Base-by-base conservation (phyloP, 2,888 invertebrate genomes). In the Noctua janthina region DNA sequence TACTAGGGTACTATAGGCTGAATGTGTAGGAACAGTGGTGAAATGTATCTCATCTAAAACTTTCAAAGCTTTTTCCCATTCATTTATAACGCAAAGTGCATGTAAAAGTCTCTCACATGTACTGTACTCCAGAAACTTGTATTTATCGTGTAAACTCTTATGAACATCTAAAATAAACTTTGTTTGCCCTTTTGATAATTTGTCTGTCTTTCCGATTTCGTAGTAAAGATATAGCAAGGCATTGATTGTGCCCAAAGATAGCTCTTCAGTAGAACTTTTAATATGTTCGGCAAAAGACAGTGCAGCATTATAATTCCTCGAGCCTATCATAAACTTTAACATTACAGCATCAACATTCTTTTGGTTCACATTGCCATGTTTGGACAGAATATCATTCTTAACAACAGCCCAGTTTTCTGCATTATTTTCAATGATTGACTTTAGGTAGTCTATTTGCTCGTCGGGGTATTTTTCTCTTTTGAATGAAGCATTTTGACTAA, bases 51-150 rank as follows among this genome's bases (percentile, higher is more conserved):
- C 97, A 74, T 98, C 97, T 46, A 98, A 92, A 23, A 98, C 94
- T 86, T 97, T 96, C 0, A 97, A 76, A 66, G 97, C 97, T 80
- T 98, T 97, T 87, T 96, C 96, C 98, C 98, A 98, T 86, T 97
- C 95, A 78, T 96, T 93, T 15, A 98, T 98, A 39, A 97, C 90
- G 86, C 98, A 98, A 6, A 99, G 92, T 0, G 97, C 98, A 82
- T 95, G 94, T 78, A 98, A 96, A 11, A 98, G 93, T 91, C 95
- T 94, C 90, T 98, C 98, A 89, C 97, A 97, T 35, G 98, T 98
- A 5, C 91, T 91, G 29, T 94, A 93, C 93, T 98, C 98, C 74
- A 98, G 92, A 0, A 97, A 91, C 74, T 97, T 96, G 92, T 98
- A 97, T 84, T 97, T 96, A 54, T 95, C 91, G 88, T 95, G 95